These are phyloP conservation scores for Sebastiscus albofasciatus DNA, from an alignment of 2,797 vertebrate species.

Conservation along the genomic window DNA sequence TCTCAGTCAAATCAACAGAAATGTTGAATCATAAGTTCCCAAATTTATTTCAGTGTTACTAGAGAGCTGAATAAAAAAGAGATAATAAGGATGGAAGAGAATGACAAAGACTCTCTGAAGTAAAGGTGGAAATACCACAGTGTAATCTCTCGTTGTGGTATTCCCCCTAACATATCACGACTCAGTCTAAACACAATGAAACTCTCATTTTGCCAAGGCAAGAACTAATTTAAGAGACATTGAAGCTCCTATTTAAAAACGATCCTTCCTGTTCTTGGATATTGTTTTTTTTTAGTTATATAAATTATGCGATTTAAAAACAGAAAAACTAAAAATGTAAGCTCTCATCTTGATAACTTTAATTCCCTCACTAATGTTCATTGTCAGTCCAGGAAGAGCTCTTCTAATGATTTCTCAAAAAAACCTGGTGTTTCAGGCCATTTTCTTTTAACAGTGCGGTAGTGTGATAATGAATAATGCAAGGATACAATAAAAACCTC, in stretches of 20 bases:
- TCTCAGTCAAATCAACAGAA: not conserved
- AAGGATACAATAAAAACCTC: slow-evolving; percentile 53
- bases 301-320: not conserved
- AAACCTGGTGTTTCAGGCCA: not conserved
- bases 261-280: not conserved
- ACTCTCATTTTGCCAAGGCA: not conserved
- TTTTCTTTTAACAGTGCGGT: slow-evolving; percentile 22
- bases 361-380: not conserved
- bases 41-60: not conserved
- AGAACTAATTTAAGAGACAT: slow-evolving; percentile 10
- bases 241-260: not conserved
- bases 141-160: not conserved
- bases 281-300: not conserved
- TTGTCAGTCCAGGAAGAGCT: not conserved
- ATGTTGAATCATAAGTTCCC: not conserved
- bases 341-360: not conserved
- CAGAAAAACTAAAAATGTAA: not conserved
- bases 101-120: not conserved
- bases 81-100: not conserved
- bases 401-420: not conserved
- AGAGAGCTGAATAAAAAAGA: not conserved
- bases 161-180: not conserved
- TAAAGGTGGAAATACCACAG: not conserved
- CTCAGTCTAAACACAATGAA: slow-evolving; percentile 1
- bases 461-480: slow-evolving; percentile 68